Percentiles rank a stretch among this genome's conserved stretches.
Evolutionary conservation across 2,113 vertebrate species (phyloP).

Genomic region (Casuarius casuarius): DNA sequence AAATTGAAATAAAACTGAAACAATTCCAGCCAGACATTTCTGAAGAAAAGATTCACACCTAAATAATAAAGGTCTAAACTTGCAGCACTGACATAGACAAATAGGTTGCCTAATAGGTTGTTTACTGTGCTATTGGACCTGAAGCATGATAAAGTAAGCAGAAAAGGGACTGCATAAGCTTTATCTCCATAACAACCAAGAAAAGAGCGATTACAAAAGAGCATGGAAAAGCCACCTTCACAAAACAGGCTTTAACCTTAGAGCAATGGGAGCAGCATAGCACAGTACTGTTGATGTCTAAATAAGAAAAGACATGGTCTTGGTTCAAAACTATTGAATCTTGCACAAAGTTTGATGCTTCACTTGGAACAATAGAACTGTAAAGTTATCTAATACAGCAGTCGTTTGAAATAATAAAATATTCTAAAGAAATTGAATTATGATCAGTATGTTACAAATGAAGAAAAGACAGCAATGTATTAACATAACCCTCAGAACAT

Average conservation of each 20-base stretch:
- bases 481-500: neutral
- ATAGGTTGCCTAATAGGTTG: slow-evolving; percentile 83
- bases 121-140: slow-evolving; percentile 78
- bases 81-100: slow-evolving; percentile 80
- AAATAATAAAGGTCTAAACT: slow-evolving; percentile 80
- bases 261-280: slow-evolving; percentile 37
- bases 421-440: slow-evolving; percentile 19
- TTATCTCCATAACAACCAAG: slow-evolving; percentile 77
- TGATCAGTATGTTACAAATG: neutral
- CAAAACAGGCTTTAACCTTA: slow-evolving; percentile 68
- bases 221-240: slow-evolving; percentile 56
- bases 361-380: slow-evolving; percentile 3
- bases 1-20: neutral
- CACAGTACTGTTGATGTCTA: slow-evolving; percentile 53
- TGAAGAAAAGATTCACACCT: slow-evolving; percentile 70
- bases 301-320: slow-evolving; percentile 46
- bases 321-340: neutral
- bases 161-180: slow-evolving; percentile 36
- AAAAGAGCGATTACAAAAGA: slow-evolving; percentile 67
- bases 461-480: neutral
- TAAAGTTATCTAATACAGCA: neutral
- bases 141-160: slow-evolving; percentile 74
- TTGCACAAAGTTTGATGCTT: neutral
- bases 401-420: neutral
- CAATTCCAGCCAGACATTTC: slow-evolving; percentile 15